phyloP scores from a whole-genome alignment of 2,113 vertebrate species.

The Perca flavescens region DNA sequence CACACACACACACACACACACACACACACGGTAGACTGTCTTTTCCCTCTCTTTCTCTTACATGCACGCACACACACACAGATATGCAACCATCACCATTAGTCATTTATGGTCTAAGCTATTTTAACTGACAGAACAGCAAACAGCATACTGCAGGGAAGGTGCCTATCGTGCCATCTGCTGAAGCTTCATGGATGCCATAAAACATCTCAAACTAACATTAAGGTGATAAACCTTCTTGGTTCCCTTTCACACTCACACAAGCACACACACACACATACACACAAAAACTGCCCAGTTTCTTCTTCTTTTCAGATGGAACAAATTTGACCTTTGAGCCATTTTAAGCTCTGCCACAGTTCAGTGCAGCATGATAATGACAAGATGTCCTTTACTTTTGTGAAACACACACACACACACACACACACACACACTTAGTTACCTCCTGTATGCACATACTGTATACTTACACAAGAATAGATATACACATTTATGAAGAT shows the following conservation, averaged over 20 bases:
- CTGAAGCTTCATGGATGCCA: constrained; percentile 23
- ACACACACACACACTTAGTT: neutral
- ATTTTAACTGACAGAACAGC: constrained; percentile 33
- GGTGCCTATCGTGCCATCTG: constrained; percentile 37
- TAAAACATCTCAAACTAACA: constrained; percentile 48
- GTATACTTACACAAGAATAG: neutral
- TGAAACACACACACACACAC: constrained; percentile 9
- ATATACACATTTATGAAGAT: neutral
- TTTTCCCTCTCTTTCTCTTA: too few species aligned
- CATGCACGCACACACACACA: constrained; percentile 14
- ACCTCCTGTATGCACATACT: neutral
- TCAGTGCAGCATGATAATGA: constrained; percentile 63
- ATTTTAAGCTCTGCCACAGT: constrained; percentile 39
- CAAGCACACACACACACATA: neutral
- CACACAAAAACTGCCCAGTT: neutral
- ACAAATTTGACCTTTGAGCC: constrained; percentile 73
- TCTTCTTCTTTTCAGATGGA: constrained; percentile 51
- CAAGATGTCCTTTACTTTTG: constrained; percentile 55
- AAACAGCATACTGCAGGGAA: constrained; percentile 31
- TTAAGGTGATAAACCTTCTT: constrained; percentile 30
- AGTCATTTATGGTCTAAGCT: constrained; percentile 34
- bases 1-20: constrained; percentile 7
- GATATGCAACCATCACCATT: constrained; percentile 17
- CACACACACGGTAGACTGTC: neutral
- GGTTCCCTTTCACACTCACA: neutral